Evolutionary conservation across 2,797 vertebrate genomes (phyloP), one percentile per base, ranked within the genome.

Genomic region (Helostoma temminkii): DNA sequence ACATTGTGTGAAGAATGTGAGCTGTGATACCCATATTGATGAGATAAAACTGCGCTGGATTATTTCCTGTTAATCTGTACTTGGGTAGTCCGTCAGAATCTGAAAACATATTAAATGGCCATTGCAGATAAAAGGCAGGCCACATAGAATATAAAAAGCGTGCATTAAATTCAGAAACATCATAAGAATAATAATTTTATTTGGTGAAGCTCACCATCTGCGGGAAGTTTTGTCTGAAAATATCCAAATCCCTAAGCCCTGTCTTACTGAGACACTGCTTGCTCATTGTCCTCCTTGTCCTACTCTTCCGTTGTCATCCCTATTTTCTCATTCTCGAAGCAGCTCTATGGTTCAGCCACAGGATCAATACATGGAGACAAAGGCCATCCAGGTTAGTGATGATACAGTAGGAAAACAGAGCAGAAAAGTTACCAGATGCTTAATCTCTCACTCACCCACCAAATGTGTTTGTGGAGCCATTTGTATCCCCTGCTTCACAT

Each of bases 291-390:
- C 56, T 63, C 25, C 21, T 49, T 55, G 25, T 58, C 32, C 21
- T 25, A 26, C 53, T 42, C 18, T 71, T 11, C 15, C 22, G 0
- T 67, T 50, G 52, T 79, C 73, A 74, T 16, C 39, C n/a, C 52
- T 64, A 73, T 70, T 68, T 78, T 64, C 24, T 76, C 48, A 46
- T 74, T 47, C 50, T 79, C 58, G 56, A 82, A 66, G 30, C 71
- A 60, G 28, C 55, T 71, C 62, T 55, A 53, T 37, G 43, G 63
- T 79, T 52, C 64, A 49, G 75, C 75, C n/a, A 15, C 48, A 66
- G 50, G 85, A 92, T 93, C 92, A 76, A 92, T 93, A 90, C 68
- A 46, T 70, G 22, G 56, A 66, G 63, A 74, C 60, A 66, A 76
- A 86, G 78, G 78, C 78, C 72, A 79, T 86, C 69, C 67, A 70